Evolutionary conservation across 1,140 invertebrate species (phyloP).

Genomic region (Euglossa dilemma): DNA sequence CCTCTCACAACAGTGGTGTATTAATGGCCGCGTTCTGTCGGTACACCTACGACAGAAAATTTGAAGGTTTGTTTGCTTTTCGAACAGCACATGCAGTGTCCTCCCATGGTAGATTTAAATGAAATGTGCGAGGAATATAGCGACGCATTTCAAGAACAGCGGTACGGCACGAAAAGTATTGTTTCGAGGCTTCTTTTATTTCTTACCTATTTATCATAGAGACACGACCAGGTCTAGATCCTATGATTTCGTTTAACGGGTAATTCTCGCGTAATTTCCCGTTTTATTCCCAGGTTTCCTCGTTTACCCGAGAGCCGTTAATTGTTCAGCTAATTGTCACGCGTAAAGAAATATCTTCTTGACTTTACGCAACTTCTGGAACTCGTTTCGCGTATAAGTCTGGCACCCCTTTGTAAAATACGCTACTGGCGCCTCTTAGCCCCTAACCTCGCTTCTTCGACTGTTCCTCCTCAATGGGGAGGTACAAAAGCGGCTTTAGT

Average conservation of each 20-base stretch:
- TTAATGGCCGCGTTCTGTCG: slow-evolving; percentile 49
- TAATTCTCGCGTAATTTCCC: no score
- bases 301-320: no score
- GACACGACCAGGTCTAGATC: not conserved
- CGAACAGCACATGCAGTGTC: not conserved
- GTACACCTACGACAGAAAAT: slow-evolving; percentile 43
- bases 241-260: no score
- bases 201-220: not conserved
- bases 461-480: slow-evolving; percentile 35
- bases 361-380: not conserved
- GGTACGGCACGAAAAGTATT: no score
- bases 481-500: slow-evolving; percentile 46
- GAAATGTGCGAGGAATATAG: not conserved
- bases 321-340: no score
- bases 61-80: not conserved
- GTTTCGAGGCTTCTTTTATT: not conserved
- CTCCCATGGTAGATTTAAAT: not conserved
- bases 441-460: slow-evolving; percentile 4
- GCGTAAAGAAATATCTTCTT: not conserved
- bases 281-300: no score
- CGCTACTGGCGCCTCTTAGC: slow-evolving; percentile 35
- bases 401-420: slow-evolving; percentile 7
- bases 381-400: not conserved
- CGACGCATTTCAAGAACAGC: not conserved
- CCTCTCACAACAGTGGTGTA: slow-evolving; percentile 63